Percentiles rank a stretch among this genome's conserved stretches.
Conservation (phyloP, 1,140 invertebrate species). For the Scaptomyza hsui region DNA sequence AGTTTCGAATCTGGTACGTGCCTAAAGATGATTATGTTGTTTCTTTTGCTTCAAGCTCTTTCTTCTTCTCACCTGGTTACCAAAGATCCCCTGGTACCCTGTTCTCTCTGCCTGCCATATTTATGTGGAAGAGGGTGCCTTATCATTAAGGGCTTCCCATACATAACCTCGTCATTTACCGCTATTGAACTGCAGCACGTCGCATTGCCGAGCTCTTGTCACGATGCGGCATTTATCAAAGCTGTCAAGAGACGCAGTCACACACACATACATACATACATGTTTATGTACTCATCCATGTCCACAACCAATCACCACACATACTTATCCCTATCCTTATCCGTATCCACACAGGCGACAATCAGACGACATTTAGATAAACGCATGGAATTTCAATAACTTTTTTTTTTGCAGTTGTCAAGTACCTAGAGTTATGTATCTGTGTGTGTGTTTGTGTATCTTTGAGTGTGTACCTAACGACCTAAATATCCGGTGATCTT, state of each 20-base stretch:
- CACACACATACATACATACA: no score
- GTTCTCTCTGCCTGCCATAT: no score
- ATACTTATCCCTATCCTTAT: conserved; percentile 2
- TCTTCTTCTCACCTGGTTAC: not conserved
- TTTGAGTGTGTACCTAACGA: conserved; percentile 21
- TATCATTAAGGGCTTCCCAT: not conserved
- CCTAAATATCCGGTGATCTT: conserved; percentile 40
- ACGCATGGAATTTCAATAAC: conserved; percentile 26
- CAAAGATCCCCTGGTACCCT: no score
- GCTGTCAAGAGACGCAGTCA: conserved; percentile 4
- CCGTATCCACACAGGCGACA: conserved; percentile 23
- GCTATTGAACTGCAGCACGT: conserved; percentile 25
- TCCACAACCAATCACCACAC: not conserved
- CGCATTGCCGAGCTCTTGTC: not conserved
- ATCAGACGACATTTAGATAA: conserved; percentile 37
- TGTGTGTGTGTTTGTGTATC: not conserved
- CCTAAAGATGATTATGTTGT: no score
- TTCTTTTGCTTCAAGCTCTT: no score
- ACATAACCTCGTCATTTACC: conserved; percentile 27
- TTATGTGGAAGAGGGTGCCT: not conserved
- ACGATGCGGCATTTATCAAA: conserved; percentile 46
- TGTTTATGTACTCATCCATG: conserved; percentile 12
- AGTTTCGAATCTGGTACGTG: no score
- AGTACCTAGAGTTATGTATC: not conserved
- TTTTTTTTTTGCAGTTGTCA: conserved; percentile 16